Conservation (phyloP, 2,797 vertebrate genomes). For the Galago senegalensis region DNA sequence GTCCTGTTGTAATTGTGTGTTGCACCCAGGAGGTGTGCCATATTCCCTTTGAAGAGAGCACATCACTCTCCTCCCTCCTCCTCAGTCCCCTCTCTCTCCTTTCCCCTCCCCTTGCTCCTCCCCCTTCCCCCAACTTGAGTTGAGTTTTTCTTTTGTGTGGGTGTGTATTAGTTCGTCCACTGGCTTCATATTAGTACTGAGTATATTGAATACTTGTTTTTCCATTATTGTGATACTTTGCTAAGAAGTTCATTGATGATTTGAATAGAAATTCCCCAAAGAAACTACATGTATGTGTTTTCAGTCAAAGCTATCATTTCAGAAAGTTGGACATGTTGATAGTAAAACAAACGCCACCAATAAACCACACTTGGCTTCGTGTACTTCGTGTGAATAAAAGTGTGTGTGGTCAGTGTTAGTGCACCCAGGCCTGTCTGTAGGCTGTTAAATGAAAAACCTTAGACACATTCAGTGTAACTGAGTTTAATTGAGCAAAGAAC, state of each 20-base stretch:
- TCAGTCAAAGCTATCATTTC: conserved; percentile 14
- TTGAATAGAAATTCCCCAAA: conserved; percentile 49
- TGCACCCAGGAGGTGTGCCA: too few relatives aligned
- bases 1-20: too few relatives aligned
- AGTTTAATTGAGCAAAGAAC: not conserved
- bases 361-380: not conserved
- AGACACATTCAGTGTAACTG: not conserved
- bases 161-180: too few relatives aligned
- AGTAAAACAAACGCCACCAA: not conserved
- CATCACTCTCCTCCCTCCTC: too few relatives aligned
- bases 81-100: too few relatives aligned
- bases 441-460: not conserved
- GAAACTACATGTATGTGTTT: conserved; percentile 32
- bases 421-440: not conserved
- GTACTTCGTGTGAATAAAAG: not conserved
- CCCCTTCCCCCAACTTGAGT: too few relatives aligned
- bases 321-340: not conserved
- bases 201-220: too few relatives aligned
- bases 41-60: too few relatives aligned
- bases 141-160: too few relatives aligned
- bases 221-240: too few relatives aligned
- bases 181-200: too few relatives aligned
- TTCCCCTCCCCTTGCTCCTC: too few relatives aligned
- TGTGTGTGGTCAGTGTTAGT: not conserved
- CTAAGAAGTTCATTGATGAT: not conserved